phyloP scores from a whole-genome alignment of 1,140 invertebrate genomes.

The Pemphigus obesinymphae region DNA sequence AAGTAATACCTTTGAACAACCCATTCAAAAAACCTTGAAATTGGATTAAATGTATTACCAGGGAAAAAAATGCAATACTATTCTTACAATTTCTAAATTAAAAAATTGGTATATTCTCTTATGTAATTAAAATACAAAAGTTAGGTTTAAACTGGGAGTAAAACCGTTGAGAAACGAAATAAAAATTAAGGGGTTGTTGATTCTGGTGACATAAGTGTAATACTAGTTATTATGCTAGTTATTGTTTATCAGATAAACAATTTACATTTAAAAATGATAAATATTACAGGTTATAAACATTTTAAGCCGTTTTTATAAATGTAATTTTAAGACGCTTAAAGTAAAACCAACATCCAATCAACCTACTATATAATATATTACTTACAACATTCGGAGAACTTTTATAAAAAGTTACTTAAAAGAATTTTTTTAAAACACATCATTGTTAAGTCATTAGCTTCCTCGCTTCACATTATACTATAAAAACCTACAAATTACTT shows the following conservation, averaged over 20 bases:
- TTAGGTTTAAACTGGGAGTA: too few relatives aligned
- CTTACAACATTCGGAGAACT: background rate
- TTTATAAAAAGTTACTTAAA: background rate
- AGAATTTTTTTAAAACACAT: background rate
- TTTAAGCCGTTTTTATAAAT: too few relatives aligned
- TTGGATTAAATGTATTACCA: background rate
- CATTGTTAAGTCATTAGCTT: background rate
- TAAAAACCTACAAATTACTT: background rate
- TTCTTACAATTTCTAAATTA: background rate
- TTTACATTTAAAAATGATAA: too few relatives aligned
- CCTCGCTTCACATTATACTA: background rate
- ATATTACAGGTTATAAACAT: too few relatives aligned
- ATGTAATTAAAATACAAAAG: too few relatives aligned
- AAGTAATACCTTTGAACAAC: background rate
- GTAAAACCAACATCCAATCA: background rate
- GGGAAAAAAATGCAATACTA: background rate
- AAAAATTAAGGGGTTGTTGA: too few relatives aligned
- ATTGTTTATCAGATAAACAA: too few relatives aligned
- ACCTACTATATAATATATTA: background rate
- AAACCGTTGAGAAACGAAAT: too few relatives aligned
- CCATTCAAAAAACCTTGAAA: background rate
- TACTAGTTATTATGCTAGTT: too few relatives aligned
- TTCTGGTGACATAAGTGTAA: too few relatives aligned
- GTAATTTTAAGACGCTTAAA: background rate
- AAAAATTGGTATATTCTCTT: too few relatives aligned